phyloP scores from a whole-genome alignment of 1,140 invertebrate genomes.

The Saccostrea echinata region DNA sequence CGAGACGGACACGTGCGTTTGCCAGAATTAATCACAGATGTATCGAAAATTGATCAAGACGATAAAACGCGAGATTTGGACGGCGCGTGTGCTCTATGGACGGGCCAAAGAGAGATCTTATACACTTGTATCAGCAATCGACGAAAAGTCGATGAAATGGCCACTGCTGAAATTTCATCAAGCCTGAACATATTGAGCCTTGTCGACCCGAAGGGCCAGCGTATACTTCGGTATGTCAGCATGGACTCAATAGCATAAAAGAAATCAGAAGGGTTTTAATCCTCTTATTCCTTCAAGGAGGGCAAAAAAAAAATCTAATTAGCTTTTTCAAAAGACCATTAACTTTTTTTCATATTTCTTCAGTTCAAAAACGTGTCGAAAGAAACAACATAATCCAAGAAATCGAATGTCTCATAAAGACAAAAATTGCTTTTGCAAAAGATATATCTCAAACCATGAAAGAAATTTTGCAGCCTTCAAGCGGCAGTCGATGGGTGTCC shows the following conservation, averaged over 20 bases:
- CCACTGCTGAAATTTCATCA: not conserved
- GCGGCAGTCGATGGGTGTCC: too few species aligned
- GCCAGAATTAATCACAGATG: constrained; percentile 34
- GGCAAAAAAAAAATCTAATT: not conserved
- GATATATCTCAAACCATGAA: too few species aligned
- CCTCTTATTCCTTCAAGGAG: not conserved
- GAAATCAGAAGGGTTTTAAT: not conserved
- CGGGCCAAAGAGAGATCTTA: not conserved
- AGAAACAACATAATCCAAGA: too few species aligned
- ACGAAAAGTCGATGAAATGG: constrained; percentile 19
- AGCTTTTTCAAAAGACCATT: not conserved
- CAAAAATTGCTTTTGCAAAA: too few species aligned
- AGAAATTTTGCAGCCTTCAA: too few species aligned
- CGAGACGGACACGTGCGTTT: constrained; percentile 4
- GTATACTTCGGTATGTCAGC: not conserved
- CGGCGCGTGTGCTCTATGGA: constrained; percentile 24
- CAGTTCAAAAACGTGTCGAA: too few species aligned
- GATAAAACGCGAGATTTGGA: constrained; percentile 2
- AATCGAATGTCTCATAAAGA: too few species aligned
- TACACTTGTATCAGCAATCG: constrained; percentile 3
- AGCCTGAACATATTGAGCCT: not conserved
- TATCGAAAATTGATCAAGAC: constrained; percentile 34
- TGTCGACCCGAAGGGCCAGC: not conserved
- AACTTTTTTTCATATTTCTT: not conserved
- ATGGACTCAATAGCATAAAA: not conserved